These are phyloP conservation scores for Tachina fera DNA, from an alignment of 2,888 invertebrate species.

Conservation along the genomic window DNA sequence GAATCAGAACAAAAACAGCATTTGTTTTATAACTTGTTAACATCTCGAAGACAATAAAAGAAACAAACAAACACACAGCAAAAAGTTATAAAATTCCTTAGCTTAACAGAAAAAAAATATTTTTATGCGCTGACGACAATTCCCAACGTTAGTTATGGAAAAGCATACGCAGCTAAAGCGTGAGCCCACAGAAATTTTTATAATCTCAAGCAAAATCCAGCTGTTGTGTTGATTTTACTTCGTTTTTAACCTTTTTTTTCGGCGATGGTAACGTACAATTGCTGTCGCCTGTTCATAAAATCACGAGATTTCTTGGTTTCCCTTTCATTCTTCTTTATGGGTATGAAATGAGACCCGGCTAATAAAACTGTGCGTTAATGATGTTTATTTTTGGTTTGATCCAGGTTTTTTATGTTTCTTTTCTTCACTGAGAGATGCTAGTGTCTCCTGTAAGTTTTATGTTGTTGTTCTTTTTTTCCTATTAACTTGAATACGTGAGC, in stretches of 20 bases:
- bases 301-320: constrained; percentile 59
- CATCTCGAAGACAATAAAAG: constrained; percentile 60
- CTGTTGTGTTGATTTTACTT: constrained; percentile 15
- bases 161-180: background rate
- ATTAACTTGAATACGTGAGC: constrained; percentile 50
- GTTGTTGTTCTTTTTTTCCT: constrained; percentile 38
- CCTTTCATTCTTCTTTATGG: constrained; percentile 23
- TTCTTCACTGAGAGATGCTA: constrained; percentile 33
- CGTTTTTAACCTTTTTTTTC: constrained; percentile 10
- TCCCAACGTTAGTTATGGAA: constrained; percentile 4
- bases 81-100: constrained; percentile 64
- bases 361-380: constrained; percentile 84
- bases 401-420: constrained; percentile 37
- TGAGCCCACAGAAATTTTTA: constrained; percentile 22
- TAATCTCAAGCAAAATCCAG: background rate
- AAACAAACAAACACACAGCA: constrained; percentile 49
- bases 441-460: constrained; percentile 48
- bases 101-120: constrained; percentile 21
- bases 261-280: background rate
- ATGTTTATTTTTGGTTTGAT: constrained; percentile 79
- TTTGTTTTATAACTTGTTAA: constrained; percentile 72
- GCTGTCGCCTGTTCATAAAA: constrained; percentile 31
- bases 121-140: background rate
- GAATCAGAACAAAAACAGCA: constrained; percentile 22
- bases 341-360: constrained; percentile 78